Evolutionary conservation across 2,797 vertebrate genomes (phyloP), one percentile per base, ranked within the genome.

Genomic region (Myripristis murdjan): DNA sequence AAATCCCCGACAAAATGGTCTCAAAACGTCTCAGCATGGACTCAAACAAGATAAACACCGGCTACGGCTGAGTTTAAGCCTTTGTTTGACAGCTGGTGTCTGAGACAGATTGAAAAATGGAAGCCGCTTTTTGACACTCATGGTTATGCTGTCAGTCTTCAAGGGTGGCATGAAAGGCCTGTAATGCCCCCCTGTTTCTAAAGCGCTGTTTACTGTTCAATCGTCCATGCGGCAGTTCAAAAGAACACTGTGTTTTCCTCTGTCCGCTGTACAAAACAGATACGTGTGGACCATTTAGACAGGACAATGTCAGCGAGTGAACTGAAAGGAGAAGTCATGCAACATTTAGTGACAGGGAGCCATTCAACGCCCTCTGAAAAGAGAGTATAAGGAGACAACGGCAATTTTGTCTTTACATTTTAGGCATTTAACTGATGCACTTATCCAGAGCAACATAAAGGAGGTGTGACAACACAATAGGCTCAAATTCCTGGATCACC

Each of bases 311-410:
- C 51, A 65, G 72, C 10, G 46, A 77, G 82, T 60, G 55, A 64
- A 86, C 65, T 77, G 58, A 79, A 84, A 54, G 18, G 33, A 72
- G 85, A 64, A 83, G 87, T 86, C 87, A 88, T 80, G 81, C 83
- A 87, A 89, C 84, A 79, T 87, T 90, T 83, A 74, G 77, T 55
- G 69, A 85, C 85, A 89, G 83, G 73, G 79, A 87, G 81, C 78
- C 85, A 14, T 83, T 79, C 59, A 73, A 15, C 48, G 39, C 26
- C 44, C 23, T 49, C 67, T 64, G 65, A 76, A 60, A 69, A 47
- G 57, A 64, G 67, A 74, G 6, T n/a, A n/a, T 0, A 35, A 70
- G 15, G 18, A 66, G 64, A 77, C 44, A 1, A 39, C 22, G 16
- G 31, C 6, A 20, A 12, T 20, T 10, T 33, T 15, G 49, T 20